These are phyloP conservation scores for Drosophila takahashii DNA, from an alignment of 1,140 invertebrate genomes.

Conservation along the genomic window DNA sequence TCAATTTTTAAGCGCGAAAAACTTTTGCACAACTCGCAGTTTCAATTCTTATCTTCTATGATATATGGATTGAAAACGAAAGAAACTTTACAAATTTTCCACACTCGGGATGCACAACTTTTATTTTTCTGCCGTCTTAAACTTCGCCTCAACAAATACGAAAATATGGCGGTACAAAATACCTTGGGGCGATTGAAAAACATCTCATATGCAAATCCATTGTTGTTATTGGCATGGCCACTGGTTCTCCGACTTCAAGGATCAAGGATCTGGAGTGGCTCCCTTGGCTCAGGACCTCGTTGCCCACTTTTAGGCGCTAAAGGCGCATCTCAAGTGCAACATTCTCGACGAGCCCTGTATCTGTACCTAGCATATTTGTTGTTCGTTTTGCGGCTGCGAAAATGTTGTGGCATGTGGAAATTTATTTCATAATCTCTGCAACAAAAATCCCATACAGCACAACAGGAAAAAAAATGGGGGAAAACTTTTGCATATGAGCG, in stretches of 20 bases:
- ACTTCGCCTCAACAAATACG: slow-evolving; percentile 56
- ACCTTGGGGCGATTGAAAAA: slow-evolving; percentile 73
- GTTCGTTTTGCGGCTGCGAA: slow-evolving; percentile 57
- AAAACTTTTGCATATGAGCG: slow-evolving; percentile 44
- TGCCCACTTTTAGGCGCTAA: slow-evolving; percentile 57
- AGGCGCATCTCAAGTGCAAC: slow-evolving; percentile 70
- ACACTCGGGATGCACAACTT: slow-evolving; percentile 43
- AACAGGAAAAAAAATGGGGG: slow-evolving; percentile 12
- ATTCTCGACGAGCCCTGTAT: slow-evolving; percentile 26
- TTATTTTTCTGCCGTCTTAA: slow-evolving; percentile 46
- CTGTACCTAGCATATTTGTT: slow-evolving; percentile 44
- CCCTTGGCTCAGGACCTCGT: slow-evolving; percentile 22
- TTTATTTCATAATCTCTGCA: slow-evolving; percentile 75
- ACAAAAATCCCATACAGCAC: slow-evolving; percentile 16
- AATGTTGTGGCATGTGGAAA: slow-evolving; percentile 79
- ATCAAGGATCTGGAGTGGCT: slow-evolving; percentile 17
- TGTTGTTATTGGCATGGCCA: slow-evolving; percentile 47
- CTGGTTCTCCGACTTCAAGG: slow-evolving; percentile 23
- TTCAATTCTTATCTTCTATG: slow-evolving; percentile 44
- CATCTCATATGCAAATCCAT: slow-evolving; percentile 74
- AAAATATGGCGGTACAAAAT: slow-evolving; percentile 52
- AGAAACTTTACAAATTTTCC: slow-evolving; percentile 67
- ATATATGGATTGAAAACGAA: slow-evolving; percentile 52
- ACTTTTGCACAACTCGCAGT: slow-evolving; percentile 19
- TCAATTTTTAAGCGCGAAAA: slow-evolving; percentile 15